Percentiles rank a stretch among this genome's conserved stretches.
Evolutionary conservation across 2,797 vertebrate species (phyloP).

Genomic region (Garrulus glandarius): DNA sequence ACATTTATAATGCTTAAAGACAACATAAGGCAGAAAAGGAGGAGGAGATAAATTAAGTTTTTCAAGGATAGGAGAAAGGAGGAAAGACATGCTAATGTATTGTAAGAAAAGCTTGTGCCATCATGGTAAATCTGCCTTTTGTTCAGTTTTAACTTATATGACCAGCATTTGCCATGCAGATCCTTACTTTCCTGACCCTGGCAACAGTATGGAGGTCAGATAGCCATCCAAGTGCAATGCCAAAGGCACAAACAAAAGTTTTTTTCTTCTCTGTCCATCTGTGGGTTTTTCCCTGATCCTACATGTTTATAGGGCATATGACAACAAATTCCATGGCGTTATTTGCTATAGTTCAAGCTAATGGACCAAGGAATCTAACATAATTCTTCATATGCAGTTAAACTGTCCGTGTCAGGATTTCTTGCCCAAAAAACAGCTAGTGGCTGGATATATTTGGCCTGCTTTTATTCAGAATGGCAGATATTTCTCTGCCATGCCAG

Average conservation of each 20-base stretch:
- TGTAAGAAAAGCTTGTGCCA: neutral
- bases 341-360: slow-evolving; percentile 14
- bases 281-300: slow-evolving; percentile 18
- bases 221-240: slow-evolving; percentile 39
- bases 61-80: neutral
- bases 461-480: neutral
- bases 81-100: neutral
- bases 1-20: slow-evolving; percentile 24
- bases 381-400: neutral
- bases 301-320: neutral
- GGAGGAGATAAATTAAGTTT: neutral
- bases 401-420: neutral
- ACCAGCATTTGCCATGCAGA: slow-evolving; percentile 1
- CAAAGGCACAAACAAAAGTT: slow-evolving; percentile 50
- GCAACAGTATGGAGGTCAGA: slow-evolving; percentile 48
- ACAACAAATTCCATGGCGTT: neutral
- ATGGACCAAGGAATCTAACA: neutral
- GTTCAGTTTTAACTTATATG: slow-evolving; percentile 18
- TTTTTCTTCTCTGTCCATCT: slow-evolving; percentile 49
- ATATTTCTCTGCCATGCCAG: neutral
- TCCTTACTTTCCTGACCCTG: slow-evolving; percentile 39
- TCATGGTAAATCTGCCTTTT: neutral
- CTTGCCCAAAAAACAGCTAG: neutral
- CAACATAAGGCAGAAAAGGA: slow-evolving; percentile 2
- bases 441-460: neutral